Evolutionary conservation across 2,797 vertebrate species (phyloP).

Genomic region (Tolypeutes matacus): DNA sequence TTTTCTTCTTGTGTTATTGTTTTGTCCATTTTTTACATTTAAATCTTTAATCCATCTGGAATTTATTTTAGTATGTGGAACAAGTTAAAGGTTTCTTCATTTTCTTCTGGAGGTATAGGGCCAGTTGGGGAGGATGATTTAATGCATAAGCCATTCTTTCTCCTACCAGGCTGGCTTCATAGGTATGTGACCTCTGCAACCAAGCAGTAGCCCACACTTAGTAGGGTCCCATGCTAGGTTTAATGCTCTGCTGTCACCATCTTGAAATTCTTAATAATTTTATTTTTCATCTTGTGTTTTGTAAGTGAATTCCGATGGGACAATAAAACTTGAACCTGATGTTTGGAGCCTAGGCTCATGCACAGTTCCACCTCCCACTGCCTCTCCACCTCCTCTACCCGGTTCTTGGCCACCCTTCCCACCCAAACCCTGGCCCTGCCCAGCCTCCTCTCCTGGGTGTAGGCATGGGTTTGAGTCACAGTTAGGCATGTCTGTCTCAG

Average conservation of each 20-base stretch:
- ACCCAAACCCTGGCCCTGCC: background rate
- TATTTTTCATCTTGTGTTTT: background rate
- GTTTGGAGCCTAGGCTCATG: background rate
- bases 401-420: background rate
- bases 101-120: background rate
- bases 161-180: background rate
- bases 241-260: background rate
- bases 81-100: background rate
- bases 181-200: background rate
- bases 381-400: background rate
- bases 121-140: background rate
- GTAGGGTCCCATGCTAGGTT: background rate
- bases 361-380: background rate
- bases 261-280: constrained; percentile 49
- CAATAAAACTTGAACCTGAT: background rate
- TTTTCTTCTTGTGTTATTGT: constrained; percentile 40
- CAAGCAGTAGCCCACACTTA: background rate
- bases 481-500: too few species aligned
- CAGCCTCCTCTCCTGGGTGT: too few species aligned
- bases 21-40: constrained; percentile 20
- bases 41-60: constrained; percentile 4
- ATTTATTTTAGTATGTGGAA: background rate
- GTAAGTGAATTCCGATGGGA: background rate
- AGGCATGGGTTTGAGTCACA: too few species aligned
- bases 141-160: background rate